Evolutionary conservation across 2,888 invertebrate genomes (phyloP).

Genomic region (Nephrotoma guestfalica): DNA sequence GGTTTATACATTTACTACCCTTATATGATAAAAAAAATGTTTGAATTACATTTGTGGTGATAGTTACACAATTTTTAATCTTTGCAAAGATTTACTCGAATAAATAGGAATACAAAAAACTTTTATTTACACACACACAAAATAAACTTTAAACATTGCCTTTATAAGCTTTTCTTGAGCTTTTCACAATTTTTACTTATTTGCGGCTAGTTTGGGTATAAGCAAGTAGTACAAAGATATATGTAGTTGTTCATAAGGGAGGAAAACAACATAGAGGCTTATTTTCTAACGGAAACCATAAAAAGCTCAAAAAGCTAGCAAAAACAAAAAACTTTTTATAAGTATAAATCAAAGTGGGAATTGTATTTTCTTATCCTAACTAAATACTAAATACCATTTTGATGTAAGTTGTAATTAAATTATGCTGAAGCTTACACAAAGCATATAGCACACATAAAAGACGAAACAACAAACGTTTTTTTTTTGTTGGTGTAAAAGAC

Average conservation of each 20-base stretch:
- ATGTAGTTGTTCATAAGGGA: neutral
- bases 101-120: neutral
- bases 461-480: neutral
- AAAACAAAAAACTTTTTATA: neutral
- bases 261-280: neutral
- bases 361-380: neutral
- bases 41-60: no score
- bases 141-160: neutral
- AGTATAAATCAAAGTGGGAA: neutral
- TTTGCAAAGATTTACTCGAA: neutral
- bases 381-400: neutral
- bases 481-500: neutral
- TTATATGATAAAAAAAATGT: no score
- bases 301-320: neutral
- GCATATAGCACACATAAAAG: neutral
- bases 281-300: neutral
- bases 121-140: neutral
- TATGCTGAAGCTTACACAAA: neutral
- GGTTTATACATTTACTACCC: no score
- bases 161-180: neutral
- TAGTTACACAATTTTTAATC: neutral
- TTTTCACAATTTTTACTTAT: neutral
- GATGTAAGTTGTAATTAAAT: neutral
- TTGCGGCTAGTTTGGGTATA: neutral
- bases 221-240: neutral